Conservation (phyloP, 2,113 vertebrate species). For the Oplegnathus fasciatus region DNA sequence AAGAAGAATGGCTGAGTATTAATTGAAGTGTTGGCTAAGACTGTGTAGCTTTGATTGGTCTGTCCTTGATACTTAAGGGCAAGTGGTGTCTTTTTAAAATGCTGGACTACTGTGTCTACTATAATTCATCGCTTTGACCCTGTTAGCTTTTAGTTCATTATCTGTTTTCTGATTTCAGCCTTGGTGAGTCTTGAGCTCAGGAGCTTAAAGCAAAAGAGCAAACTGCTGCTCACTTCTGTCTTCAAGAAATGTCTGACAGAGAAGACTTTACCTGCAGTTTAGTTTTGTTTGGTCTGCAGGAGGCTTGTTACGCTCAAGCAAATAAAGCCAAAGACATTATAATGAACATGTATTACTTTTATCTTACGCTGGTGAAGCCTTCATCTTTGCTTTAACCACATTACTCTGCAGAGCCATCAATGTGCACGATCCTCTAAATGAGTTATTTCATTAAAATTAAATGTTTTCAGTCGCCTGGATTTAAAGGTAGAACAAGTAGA, state of each 20-base stretch:
- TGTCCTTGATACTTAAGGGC: conserved; percentile 19
- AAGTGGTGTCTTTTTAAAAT: neutral
- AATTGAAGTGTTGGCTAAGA: neutral
- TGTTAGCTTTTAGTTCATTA: neutral
- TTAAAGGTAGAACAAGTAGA: too few relatives aligned
- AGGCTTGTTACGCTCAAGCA: neutral
- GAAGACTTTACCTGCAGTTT: neutral
- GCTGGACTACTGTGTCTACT: too few relatives aligned
- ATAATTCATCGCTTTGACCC: neutral
- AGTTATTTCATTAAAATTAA: too few relatives aligned
- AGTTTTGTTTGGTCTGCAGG: neutral
- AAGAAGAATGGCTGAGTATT: neutral
- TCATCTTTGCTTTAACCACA: neutral
- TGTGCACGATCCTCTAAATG: too few relatives aligned
- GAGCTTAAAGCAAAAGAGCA: neutral
- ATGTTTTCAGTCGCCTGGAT: too few relatives aligned
- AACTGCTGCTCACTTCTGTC: neutral
- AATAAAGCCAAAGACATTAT: too few relatives aligned
- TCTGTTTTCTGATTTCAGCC: neutral
- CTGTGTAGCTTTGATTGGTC: neutral
- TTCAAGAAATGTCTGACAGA: neutral
- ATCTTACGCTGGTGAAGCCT: neutral
- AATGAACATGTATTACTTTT: neutral
- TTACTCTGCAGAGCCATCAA: neutral
- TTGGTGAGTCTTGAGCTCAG: neutral